phyloP scores from a whole-genome alignment of 2,797 vertebrate genomes.

The Gouania willdenowi region DNA sequence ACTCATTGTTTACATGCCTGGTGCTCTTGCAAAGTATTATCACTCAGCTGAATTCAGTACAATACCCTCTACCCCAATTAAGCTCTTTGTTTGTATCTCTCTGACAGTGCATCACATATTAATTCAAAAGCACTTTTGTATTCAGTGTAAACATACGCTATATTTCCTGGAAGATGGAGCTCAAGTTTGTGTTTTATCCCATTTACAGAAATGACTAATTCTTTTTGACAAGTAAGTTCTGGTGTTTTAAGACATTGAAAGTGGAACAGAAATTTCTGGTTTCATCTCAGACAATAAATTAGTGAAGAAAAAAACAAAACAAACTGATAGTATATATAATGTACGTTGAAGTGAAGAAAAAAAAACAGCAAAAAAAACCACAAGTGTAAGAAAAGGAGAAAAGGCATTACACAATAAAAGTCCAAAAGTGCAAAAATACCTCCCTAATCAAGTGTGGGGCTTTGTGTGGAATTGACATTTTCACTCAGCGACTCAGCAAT shows the following conservation, averaged over 20 bases:
- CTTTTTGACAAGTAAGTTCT: neutral
- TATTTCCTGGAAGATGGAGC: neutral
- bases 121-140: slow-evolving; percentile 7
- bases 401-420: neutral
- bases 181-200: neutral
- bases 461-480: slow-evolving; percentile 22
- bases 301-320: neutral
- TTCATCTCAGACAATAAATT: slow-evolving; percentile 17
- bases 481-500: slow-evolving; percentile 14
- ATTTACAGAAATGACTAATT: neutral
- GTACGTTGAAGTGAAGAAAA: neutral
- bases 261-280: slow-evolving; percentile 6
- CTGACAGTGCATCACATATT: neutral
- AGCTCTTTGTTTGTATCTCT: slow-evolving; percentile 10
- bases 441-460: slow-evolving; percentile 14
- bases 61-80: slow-evolving; percentile 14
- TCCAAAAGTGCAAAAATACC: slow-evolving; percentile 18
- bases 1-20: slow-evolving; percentile 14
- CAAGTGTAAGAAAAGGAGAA: too few species aligned
- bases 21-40: neutral
- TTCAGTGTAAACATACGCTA: neutral
- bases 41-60: slow-evolving; percentile 11
- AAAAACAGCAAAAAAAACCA: too few species aligned
- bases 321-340: slow-evolving; percentile 6
- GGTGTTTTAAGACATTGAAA: slow-evolving; percentile 2